A percentile compares a stretch with the other conserved stretches of the same genome.
Evolutionary conservation across 1,140 invertebrate genomes (phyloP).

Genomic region (Calliphora vicina): DNA sequence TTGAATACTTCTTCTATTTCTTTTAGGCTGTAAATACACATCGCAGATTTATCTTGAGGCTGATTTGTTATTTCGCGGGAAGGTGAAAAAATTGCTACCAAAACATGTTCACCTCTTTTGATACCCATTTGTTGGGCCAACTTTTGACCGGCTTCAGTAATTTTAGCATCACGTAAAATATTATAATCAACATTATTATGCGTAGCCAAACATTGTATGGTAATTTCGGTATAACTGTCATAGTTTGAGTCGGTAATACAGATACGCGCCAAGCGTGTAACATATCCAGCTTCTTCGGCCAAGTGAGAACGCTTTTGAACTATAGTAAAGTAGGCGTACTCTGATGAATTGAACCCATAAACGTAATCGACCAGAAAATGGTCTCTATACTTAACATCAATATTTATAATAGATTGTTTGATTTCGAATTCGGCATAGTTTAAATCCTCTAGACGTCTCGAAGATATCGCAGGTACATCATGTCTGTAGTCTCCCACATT

Average conservation of each 20-base stretch:
- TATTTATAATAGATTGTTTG: constrained; percentile 86
- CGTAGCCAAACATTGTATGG: constrained; percentile 78
- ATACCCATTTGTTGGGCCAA: constrained; percentile 83
- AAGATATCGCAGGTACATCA: constrained; percentile 91
- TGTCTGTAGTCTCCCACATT: constrained; percentile 92
- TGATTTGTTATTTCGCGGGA: constrained; percentile 83
- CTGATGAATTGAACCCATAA: constrained; percentile 93
- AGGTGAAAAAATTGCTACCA: constrained; percentile 86
- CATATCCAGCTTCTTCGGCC: constrained; percentile 88
- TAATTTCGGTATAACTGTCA: constrained; percentile 95
- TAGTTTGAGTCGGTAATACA: constrained; percentile 95
- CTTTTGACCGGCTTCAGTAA: constrained; percentile 80
- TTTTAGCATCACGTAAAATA: constrained; percentile 89
- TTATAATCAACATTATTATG: constrained; percentile 74
- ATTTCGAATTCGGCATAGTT: constrained; percentile 85
- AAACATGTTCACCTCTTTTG: constrained; percentile 76
- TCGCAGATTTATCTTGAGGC: constrained; percentile 77
- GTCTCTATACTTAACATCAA: constrained; percentile 93
- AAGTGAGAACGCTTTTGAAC: constrained; percentile 93
- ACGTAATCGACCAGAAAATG: constrained; percentile 94
- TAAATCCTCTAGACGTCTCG: constrained; percentile 79
- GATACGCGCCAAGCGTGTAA: constrained; percentile 86
- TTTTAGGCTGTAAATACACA: constrained; percentile 85
- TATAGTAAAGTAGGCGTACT: constrained; percentile 94
- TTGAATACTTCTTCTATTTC: constrained; percentile 93